Evolutionary conservation across 2,113 vertebrate genomes (phyloP).

Genomic region (Megalops atlanticus): DNA sequence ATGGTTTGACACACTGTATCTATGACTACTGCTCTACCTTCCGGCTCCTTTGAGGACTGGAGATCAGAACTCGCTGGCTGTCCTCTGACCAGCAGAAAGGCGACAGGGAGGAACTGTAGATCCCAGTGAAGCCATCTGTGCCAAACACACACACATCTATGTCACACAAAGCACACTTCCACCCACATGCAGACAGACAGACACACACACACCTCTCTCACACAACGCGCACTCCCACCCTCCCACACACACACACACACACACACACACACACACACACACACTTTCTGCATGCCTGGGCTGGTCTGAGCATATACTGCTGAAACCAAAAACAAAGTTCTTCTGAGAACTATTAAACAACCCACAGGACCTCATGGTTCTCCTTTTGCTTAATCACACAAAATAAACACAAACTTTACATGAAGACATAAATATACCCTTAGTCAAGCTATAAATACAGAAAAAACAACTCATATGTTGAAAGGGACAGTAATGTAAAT

Average conservation of each 20-base stretch:
- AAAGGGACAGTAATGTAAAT: not conserved
- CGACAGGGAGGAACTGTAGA: constrained; percentile 78
- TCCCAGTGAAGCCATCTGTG: constrained; percentile 82
- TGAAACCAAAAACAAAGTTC: not conserved
- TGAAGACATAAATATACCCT: too few relatives aligned
- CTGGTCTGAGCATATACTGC: too few relatives aligned
- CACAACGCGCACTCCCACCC: not conserved
- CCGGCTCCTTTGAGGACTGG: constrained; percentile 78
- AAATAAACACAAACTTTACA: constrained; percentile 5
- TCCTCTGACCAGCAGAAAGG: constrained; percentile 87
- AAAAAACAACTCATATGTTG: too few relatives aligned
- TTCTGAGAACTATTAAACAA: not conserved
- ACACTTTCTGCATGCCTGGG: not conserved
- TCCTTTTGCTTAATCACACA: not conserved
- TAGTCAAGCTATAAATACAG: too few relatives aligned
- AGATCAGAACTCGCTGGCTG: constrained; percentile 79
- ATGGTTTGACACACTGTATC: not conserved
- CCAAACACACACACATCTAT: not conserved
- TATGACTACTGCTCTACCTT: constrained; percentile 66
- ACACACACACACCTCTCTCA: not conserved
- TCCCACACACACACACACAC: not conserved
- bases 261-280: not conserved
- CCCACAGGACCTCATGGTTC: not conserved
- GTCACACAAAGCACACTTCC: constrained; percentile 17
- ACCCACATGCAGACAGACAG: not conserved